phyloP scores from a whole-genome alignment of 1,140 invertebrate genomes.

The Eriocheir sinensis region DNA sequence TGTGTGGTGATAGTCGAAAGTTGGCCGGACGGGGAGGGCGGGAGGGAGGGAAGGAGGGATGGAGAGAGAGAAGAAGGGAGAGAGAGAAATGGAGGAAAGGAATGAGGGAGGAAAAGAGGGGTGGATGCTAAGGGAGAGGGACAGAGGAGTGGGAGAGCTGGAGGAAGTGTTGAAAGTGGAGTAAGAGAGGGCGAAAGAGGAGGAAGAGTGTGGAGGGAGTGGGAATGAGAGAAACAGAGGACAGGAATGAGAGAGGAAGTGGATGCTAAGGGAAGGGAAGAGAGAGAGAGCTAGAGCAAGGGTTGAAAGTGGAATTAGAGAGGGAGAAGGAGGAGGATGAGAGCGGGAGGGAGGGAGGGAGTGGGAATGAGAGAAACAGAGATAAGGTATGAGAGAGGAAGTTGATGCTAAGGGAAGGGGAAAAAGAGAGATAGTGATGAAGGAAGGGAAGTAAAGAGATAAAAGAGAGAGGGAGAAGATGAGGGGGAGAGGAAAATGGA shows the following conservation, averaged over 20 bases:
- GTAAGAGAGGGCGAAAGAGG: not conserved
- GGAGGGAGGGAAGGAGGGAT: not conserved
- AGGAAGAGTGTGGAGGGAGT: not conserved
- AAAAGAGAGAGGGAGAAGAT: too few species aligned
- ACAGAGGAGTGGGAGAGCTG: not conserved
- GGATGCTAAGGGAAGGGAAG: not conserved
- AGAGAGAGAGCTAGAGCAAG: too few species aligned
- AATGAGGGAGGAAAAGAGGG: not conserved
- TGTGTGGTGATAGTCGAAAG: constrained; percentile 65
- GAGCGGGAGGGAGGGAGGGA: too few species aligned
- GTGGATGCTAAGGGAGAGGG: not conserved
- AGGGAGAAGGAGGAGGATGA: too few species aligned
- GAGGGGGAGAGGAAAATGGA: too few species aligned
- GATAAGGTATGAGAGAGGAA: not conserved
- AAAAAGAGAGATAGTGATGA: too few species aligned
- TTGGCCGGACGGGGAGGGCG: constrained; percentile 30
- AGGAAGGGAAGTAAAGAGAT: too few species aligned
- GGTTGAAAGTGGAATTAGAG: too few species aligned
- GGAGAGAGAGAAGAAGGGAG: not conserved
- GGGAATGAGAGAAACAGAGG: not conserved
- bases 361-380: constrained; percentile 19
- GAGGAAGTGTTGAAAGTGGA: not conserved
- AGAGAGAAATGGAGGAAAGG: not conserved
- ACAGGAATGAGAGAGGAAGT: not conserved
- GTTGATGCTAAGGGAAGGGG: not conserved